A percentile compares a stretch with the other conserved stretches of the same genome.
Conservation (phyloP, 2,797 vertebrate species). For the Echeneis naucrates region DNA sequence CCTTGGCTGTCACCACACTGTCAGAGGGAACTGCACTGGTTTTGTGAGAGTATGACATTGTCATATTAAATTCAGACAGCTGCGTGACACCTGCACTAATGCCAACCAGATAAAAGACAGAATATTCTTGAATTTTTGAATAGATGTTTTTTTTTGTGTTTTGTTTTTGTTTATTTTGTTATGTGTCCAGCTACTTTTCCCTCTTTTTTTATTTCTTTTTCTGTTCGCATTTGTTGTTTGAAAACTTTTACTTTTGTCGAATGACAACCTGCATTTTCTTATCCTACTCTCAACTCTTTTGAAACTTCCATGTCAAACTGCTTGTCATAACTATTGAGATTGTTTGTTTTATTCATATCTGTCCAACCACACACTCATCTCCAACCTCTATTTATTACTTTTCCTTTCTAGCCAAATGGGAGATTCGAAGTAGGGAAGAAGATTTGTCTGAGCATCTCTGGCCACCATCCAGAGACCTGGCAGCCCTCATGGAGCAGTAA, state of each 20-base stretch:
- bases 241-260: conserved; percentile 21
- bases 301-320: conserved; percentile 1
- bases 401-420: conserved; percentile 89
- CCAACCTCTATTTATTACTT: neutral
- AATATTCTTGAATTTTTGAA: conserved; percentile 21
- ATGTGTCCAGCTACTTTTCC: conserved; percentile 8
- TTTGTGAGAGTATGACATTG: conserved; percentile 28
- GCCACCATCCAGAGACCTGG: conserved; percentile 99
- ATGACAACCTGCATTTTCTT: neutral
- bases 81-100: conserved; percentile 28
- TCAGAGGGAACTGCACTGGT: conserved; percentile 22
- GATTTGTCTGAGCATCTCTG: conserved; percentile 98
- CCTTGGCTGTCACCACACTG: conserved; percentile 33
- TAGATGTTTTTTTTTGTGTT: conserved; percentile 10
- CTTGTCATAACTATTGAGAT: conserved; percentile 13
- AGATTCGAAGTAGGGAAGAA: conserved; percentile 99
- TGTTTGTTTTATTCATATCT: neutral
- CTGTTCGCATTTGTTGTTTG: conserved; percentile 19
- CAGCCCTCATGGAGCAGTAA: conserved; percentile 99
- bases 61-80: conserved; percentile 28
- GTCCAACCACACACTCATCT: conserved; percentile 6
- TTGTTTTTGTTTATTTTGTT: too few species aligned
- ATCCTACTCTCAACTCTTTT: neutral
- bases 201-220: neutral
- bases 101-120: conserved; percentile 34